phyloP scores from a whole-genome alignment of 1,140 invertebrate genomes.

The Saccostrea glomerata region DNA sequence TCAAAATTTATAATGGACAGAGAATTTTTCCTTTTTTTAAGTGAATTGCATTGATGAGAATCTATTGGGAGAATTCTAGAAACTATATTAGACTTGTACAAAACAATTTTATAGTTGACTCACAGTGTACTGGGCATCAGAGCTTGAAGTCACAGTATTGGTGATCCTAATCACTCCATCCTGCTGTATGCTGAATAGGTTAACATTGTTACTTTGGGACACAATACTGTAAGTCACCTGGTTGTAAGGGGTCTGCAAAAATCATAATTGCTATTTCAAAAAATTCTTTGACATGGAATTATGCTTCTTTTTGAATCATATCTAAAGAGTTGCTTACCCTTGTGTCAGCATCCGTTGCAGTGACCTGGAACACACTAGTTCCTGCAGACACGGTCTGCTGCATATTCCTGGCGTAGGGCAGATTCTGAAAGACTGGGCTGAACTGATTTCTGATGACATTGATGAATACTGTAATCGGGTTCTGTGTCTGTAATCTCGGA shows the following conservation, averaged over 20 bases:
- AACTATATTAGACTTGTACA: no score
- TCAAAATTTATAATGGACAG: no score
- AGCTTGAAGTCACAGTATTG: not conserved
- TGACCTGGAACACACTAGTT: constrained; percentile 50
- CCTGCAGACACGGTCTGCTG: constrained; percentile 47
- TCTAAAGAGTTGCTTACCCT: constrained; percentile 31
- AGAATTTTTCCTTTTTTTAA: no score
- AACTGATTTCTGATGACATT: constrained; percentile 88
- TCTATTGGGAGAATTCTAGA: no score
- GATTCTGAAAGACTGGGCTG: constrained; percentile 76
- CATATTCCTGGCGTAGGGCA: constrained; percentile 74
- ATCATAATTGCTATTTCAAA: not conserved
- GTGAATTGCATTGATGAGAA: no score
- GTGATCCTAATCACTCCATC: constrained; percentile 23
- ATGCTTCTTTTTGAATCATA: not conserved
- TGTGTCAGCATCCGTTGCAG: constrained; percentile 53
- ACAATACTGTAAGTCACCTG: constrained; percentile 28
- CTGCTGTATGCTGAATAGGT: constrained; percentile 18
- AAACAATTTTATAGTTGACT: not conserved
- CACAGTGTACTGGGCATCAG: constrained; percentile 55
- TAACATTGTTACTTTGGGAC: not conserved
- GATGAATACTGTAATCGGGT: constrained; percentile 83
- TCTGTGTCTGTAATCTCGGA: constrained; percentile 78
- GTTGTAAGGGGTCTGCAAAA: constrained; percentile 45
- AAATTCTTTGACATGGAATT: not conserved